A percentile compares a stretch with the other conserved stretches of the same genome.
Evolutionary conservation across 2,797 vertebrate species (phyloP).

Genomic region (Alcedo atthis): DNA sequence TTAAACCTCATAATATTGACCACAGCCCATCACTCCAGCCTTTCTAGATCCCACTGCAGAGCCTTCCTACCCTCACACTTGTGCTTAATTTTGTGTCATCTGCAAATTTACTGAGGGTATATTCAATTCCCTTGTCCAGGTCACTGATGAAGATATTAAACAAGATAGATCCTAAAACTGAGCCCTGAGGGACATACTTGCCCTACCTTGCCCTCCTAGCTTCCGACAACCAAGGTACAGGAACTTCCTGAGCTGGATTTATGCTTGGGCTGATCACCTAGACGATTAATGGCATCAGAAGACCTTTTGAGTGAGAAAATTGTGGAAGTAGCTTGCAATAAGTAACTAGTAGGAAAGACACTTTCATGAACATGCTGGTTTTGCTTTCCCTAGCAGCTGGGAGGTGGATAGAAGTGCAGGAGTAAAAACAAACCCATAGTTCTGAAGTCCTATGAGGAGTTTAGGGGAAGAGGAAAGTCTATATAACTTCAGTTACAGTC

Average conservation of each 20-base stretch:
- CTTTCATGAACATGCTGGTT: neutral
- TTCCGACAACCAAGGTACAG: neutral
- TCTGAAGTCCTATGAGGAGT: neutral
- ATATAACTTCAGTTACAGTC: neutral
- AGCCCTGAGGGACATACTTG: neutral
- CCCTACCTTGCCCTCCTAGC: neutral
- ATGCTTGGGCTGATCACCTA: neutral
- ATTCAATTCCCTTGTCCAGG: too few relatives aligned
- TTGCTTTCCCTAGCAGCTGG: neutral
- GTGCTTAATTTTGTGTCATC: too few relatives aligned
- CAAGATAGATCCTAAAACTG: too few relatives aligned
- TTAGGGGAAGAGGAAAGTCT: neutral
- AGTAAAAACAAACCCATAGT: neutral
- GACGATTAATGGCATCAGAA: neutral
- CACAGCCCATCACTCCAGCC: too few relatives aligned
- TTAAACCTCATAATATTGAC: too few relatives aligned
- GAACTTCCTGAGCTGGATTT: neutral
- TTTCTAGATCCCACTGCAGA: too few relatives aligned
- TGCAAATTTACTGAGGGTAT: too few relatives aligned
- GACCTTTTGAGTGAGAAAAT: neutral
- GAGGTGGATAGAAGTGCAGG: neutral
- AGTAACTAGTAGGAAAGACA: neutral
- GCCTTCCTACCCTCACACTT: too few relatives aligned
- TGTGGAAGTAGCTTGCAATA: neutral
- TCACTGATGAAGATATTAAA: too few relatives aligned